These are phyloP conservation scores for Drosophila ironensis DNA, from an alignment of 1,140 invertebrate species.

Conservation along the genomic window DNA sequence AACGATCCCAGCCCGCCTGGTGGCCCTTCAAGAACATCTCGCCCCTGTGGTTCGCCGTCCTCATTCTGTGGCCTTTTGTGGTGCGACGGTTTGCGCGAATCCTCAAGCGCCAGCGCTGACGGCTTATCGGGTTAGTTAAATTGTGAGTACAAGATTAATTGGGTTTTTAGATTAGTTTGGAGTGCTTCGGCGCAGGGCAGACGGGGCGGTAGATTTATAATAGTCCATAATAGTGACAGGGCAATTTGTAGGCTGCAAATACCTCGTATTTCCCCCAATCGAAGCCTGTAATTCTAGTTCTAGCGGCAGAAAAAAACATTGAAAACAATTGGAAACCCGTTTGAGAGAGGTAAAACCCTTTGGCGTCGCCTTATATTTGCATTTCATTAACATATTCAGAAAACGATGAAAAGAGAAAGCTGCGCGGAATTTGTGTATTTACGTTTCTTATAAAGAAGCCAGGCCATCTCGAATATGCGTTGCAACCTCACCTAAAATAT, in stretches of 20 bases:
- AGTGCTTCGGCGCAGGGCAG: too few species aligned
- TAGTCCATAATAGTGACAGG: too few species aligned
- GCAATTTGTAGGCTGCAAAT: too few species aligned
- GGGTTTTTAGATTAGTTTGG: background rate
- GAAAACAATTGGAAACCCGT: conserved; percentile 14
- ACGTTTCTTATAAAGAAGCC: background rate
- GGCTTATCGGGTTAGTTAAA: conserved; percentile 52
- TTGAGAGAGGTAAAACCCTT: conserved; percentile 22
- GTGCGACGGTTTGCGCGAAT: conserved; percentile 68
- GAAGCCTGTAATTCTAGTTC: too few species aligned
- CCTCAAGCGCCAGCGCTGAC: conserved; percentile 60
- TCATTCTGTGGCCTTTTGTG: conserved; percentile 85
- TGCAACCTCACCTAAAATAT: too few species aligned
- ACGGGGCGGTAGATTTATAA: too few species aligned
- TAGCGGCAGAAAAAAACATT: too few species aligned
- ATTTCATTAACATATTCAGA: conserved; percentile 38
- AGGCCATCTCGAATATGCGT: too few species aligned
- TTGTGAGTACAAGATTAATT: conserved; percentile 47
- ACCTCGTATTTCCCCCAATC: too few species aligned
- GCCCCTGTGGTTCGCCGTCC: conserved; percentile 83
- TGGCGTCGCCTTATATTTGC: conserved; percentile 22
- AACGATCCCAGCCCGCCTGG: conserved; percentile 80
- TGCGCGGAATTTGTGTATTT: background rate
- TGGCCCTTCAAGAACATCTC: conserved; percentile 84
- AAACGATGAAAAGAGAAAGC: conserved; percentile 15